phyloP scores from a whole-genome alignment of 30 jellyfish, hydroid and myxozoan species.

The Turritopsis dohrnii region DNA sequence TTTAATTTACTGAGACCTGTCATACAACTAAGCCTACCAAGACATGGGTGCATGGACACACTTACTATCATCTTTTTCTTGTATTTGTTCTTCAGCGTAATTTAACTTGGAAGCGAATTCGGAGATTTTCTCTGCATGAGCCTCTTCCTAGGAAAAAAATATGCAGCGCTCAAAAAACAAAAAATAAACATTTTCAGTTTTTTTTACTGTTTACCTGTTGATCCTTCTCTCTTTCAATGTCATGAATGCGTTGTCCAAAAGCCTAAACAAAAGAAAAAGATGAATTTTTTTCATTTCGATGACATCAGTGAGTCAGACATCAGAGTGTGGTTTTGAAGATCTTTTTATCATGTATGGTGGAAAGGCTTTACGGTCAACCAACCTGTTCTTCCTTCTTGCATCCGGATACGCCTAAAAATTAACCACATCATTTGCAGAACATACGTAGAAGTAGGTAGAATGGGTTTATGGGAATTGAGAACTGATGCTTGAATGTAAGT shows the following conservation, averaged over 20 bases:
- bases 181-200: not conserved
- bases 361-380: too few relatives aligned
- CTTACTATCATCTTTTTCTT: slow-evolving; percentile 18
- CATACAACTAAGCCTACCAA: not conserved
- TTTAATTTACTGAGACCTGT: too few relatives aligned
- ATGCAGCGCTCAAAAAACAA: too few relatives aligned
- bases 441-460: not conserved
- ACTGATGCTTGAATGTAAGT: too few relatives aligned
- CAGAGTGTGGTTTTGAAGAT: too few relatives aligned
- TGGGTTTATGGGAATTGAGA: too few relatives aligned
- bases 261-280: not conserved
- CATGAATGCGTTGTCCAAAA: not conserved
- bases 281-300: too few relatives aligned
- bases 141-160: not conserved
- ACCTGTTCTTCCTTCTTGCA: not conserved
- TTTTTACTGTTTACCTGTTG: not conserved
- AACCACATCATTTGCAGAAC: not conserved
- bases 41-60: not conserved
- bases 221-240: not conserved
- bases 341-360: too few relatives aligned
- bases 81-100: slow-evolving; percentile 17
- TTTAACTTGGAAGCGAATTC: not conserved
- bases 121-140: not conserved
- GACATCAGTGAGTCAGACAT: not conserved
- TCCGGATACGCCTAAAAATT: not conserved